Percentiles rank a stretch among this genome's conserved stretches.
Evolutionary conservation across 2,888 invertebrate species (phyloP).

Genomic region (Nasonovia ribisnigri): DNA sequence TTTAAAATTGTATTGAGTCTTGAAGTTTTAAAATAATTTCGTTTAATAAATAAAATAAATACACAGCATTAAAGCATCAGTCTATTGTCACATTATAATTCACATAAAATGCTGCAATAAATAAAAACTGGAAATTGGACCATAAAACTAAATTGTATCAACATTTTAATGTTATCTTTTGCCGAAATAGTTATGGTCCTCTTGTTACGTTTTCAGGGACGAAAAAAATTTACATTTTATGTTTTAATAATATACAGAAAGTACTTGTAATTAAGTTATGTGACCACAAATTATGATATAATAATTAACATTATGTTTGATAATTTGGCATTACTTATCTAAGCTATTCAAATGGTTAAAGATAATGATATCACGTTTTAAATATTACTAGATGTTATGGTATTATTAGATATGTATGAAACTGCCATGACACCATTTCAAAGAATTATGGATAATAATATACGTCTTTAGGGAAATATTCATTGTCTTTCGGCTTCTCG

Average conservation of each 20-base stretch:
- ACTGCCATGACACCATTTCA: conserved; percentile 11
- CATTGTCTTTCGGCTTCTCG: conserved; percentile 21
- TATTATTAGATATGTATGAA: conserved; percentile 11
- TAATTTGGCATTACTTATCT: neutral
- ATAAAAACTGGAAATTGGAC: neutral
- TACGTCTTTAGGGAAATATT: conserved; percentile 9
- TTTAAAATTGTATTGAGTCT: neutral
- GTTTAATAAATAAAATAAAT: neutral
- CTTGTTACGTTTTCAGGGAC: neutral
- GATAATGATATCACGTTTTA: neutral
- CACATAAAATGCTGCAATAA: neutral
- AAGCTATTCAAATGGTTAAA: neutral
- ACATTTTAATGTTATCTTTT: neutral
- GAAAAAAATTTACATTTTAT: neutral
- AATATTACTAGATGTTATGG: conserved; percentile 3
- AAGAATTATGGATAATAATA: neutral
- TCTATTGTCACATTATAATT: neutral
- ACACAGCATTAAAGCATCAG: neutral
- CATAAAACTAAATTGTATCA: neutral
- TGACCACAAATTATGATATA: neutral
- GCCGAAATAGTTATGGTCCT: neutral
- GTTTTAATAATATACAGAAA: neutral
- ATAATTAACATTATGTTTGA: neutral
- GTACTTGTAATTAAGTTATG: neutral
- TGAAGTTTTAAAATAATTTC: neutral